Conservation (phyloP, 2,888 invertebrate species). For the Phrixothrix hirtus region DNA sequence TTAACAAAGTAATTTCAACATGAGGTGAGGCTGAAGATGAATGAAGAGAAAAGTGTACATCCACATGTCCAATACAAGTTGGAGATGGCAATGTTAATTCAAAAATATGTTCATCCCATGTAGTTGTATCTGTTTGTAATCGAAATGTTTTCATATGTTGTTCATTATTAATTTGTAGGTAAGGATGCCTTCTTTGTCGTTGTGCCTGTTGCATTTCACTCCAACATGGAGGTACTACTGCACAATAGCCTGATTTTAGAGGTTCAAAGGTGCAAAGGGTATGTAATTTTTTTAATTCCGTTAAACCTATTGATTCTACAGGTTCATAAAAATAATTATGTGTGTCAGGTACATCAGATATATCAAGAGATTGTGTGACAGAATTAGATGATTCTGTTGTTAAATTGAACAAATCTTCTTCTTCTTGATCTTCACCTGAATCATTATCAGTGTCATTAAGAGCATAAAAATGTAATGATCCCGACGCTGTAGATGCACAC, state of each 20-base stretch:
- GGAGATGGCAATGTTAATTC: constrained; percentile 84
- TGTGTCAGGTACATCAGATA: constrained; percentile 42
- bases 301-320: constrained; percentile 41
- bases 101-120: constrained; percentile 92
- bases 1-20: constrained; percentile 67
- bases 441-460: constrained; percentile 74
- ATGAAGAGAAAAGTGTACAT: constrained; percentile 83
- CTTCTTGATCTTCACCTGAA: constrained; percentile 72
- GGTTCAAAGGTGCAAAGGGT: constrained; percentile 77
- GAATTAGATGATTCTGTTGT: constrained; percentile 32
- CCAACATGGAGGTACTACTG: constrained; percentile 93
- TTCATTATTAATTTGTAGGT: constrained; percentile 67
- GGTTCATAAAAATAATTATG: constrained; percentile 50
- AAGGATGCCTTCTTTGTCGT: constrained; percentile 83
- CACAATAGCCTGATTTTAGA: constrained; percentile 72
- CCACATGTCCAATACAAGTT: constrained; percentile 83
- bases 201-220: constrained; percentile 90
- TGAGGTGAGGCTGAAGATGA: constrained; percentile 76
- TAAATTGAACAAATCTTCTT: constrained; percentile 60
- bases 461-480: constrained; percentile 81
- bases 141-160: constrained; percentile 87
- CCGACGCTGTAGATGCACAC: constrained; percentile 80
- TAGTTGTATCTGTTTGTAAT: constrained; percentile 81
- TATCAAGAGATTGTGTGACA: constrained; percentile 36
- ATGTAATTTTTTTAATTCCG: constrained; percentile 64